Conservation (phyloP, 2,797 vertebrate species). For the Oreortyx pictus region DNA sequence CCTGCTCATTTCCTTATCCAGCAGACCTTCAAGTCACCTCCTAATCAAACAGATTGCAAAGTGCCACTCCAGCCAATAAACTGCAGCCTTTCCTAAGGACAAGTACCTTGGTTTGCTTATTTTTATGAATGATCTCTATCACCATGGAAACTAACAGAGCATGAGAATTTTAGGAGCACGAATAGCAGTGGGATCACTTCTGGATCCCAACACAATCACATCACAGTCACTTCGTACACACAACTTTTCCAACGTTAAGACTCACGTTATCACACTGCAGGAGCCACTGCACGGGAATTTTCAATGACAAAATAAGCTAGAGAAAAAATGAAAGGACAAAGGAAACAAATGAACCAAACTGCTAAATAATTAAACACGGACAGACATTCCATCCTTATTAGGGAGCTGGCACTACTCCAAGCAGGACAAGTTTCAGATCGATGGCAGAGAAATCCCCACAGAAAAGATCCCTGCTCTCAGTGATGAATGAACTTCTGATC, state of each 20-base stretch:
- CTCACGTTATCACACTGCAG: fast-evolving
- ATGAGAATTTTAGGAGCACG: neutral
- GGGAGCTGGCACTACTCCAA: neutral
- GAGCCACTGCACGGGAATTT: neutral
- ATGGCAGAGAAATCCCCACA: neutral
- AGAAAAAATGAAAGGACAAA: neutral
- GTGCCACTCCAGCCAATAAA: neutral
- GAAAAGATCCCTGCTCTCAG: neutral
- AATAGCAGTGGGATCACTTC: neutral
- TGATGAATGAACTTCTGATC: fast-evolving
- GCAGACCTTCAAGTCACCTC: neutral
- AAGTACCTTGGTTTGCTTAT: neutral
- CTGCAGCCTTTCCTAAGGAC: neutral
- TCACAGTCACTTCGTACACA: neutral
- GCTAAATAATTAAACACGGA: neutral
- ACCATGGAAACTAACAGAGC: neutral
- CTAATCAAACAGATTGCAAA: neutral
- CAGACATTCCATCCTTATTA: neutral
- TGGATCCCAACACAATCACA: neutral
- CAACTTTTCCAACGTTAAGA: neutral
- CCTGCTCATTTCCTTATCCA: neutral
- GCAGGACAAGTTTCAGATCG: neutral
- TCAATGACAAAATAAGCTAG: neutral
- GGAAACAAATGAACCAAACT: neutral
- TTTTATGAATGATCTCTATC: neutral